These are phyloP conservation scores for Ailuropoda melanoleuca DNA, from an alignment of 2,113 vertebrate genomes.

Conservation along the genomic window DNA sequence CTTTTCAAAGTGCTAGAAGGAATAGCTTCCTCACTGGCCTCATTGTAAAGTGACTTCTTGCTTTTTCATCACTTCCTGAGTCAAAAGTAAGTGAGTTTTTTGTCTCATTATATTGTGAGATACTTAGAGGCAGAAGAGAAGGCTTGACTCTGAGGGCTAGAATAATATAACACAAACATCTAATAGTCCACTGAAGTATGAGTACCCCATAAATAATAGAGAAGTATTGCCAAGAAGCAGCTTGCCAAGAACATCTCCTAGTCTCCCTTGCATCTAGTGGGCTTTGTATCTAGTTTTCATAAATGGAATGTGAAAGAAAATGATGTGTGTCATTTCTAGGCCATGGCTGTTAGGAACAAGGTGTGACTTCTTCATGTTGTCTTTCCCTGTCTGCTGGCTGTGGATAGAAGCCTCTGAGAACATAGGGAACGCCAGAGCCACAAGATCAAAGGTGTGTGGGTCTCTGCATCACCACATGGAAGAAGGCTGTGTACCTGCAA, in stretches of 20 bases:
- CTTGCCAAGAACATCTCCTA: neutral
- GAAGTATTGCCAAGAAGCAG: slow-evolving; percentile 19
- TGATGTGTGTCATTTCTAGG: neutral
- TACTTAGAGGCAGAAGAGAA: neutral
- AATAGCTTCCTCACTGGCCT: neutral
- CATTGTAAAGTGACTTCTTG: neutral
- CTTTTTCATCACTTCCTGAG: slow-evolving; percentile 1
- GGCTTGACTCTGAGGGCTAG: neutral
- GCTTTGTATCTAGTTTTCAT: neutral
- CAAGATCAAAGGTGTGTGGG: neutral
- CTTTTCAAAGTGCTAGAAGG: neutral
- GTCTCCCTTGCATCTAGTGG: neutral
- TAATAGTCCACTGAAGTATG: neutral
- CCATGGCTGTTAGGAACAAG: neutral
- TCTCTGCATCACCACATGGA: neutral
- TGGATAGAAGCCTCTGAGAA: neutral
- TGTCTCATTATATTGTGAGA: slow-evolving; percentile 1
- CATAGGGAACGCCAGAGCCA: neutral
- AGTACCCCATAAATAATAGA: neutral
- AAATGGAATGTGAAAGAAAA: neutral
- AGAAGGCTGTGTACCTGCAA: neutral
- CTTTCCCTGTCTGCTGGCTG: neutral
- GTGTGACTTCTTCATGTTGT: neutral
- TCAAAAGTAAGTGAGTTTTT: neutral
- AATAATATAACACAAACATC: neutral